These are phyloP conservation scores for Oryzias curvinotus DNA, from an alignment of 2,113 vertebrate genomes.

Conservation along the genomic window DNA sequence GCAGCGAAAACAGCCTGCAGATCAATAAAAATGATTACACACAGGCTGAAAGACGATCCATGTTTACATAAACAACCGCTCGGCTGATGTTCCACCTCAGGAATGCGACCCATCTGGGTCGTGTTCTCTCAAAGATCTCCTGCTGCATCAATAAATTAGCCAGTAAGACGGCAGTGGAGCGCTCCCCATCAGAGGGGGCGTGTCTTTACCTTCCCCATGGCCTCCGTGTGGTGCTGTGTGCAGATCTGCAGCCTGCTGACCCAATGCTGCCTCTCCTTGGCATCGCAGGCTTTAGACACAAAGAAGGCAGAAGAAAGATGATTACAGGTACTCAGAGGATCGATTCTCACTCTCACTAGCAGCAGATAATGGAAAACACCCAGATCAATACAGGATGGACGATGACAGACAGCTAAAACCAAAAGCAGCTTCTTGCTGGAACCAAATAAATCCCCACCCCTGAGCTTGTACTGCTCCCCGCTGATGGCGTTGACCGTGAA, in stretches of 20 bases:
- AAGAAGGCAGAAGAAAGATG: conserved; percentile 1
- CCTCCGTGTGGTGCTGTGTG: conserved; percentile 97
- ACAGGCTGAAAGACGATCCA: conserved; percentile 8
- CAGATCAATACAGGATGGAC: conserved; percentile 62
- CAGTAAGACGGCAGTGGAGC: too few relatives aligned
- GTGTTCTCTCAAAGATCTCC: too few relatives aligned
- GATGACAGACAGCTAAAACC: conserved; percentile 3
- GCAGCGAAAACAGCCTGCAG: neutral
- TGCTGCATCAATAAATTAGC: too few relatives aligned
- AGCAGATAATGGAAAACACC: conserved; percentile 53
- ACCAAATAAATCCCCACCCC: conserved; percentile 78
- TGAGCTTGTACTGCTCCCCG: conserved; percentile 96
- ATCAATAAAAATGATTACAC: conserved; percentile 30
- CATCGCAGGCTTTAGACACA: conserved; percentile 83
- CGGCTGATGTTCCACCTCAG: neutral
- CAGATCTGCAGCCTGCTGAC: conserved; percentile 98
- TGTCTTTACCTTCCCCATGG: conserved; percentile 90
- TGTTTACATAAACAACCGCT: conserved; percentile 20
- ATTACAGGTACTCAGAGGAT: conserved; percentile 24
- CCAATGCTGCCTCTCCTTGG: conserved; percentile 98
- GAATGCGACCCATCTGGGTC: too few relatives aligned
- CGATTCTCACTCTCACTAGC: conserved; percentile 23
- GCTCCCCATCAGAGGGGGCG: neutral
- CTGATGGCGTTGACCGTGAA: conserved; percentile 98
- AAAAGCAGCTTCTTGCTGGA: neutral